Percentiles rank a stretch among this genome's conserved stretches.
Conservation (phyloP, 37 sponge, comb jelly and placozoan genomes). For the Haliclona indistincta region DNA sequence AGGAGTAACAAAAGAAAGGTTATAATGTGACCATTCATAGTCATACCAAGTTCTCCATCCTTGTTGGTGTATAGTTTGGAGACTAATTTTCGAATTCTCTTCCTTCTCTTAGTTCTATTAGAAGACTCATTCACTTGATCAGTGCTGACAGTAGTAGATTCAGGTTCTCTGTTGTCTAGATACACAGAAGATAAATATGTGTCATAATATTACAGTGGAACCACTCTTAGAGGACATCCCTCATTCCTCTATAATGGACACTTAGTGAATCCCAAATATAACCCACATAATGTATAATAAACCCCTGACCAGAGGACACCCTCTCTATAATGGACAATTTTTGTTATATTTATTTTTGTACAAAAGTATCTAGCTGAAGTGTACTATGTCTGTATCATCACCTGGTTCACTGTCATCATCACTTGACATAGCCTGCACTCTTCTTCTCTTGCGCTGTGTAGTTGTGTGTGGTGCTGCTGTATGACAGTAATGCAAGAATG, state of each 20-base stretch:
- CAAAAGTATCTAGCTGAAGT: background rate
- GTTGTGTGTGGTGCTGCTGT: background rate
- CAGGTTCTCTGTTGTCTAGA: background rate
- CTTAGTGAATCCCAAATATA: no score
- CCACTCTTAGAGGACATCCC: no score
- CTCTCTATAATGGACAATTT: background rate
- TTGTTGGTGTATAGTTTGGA: conserved; percentile 56
- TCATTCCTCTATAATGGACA: no score
- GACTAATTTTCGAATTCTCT: conserved; percentile 53
- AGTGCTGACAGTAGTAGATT: background rate
- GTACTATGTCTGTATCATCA: background rate
- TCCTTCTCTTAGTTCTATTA: conserved; percentile 30
- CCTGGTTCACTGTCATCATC: conserved; percentile 40
- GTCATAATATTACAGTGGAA: background rate
- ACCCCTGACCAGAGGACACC: background rate
- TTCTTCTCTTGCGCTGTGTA: conserved; percentile 20
- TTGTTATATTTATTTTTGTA: background rate
- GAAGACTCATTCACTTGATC: background rate
- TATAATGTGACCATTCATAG: background rate
- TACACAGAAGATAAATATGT: background rate
- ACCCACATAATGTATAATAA: no score
- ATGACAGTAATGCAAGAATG: background rate
- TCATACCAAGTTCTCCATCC: conserved; percentile 76
- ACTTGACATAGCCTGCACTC: conserved; percentile 51
- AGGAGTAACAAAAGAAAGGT: background rate